Base-by-base conservation (phyloP, 30 jellyfish, hydroid and myxozoan species). In the Nemopilema nomurai region DNA sequence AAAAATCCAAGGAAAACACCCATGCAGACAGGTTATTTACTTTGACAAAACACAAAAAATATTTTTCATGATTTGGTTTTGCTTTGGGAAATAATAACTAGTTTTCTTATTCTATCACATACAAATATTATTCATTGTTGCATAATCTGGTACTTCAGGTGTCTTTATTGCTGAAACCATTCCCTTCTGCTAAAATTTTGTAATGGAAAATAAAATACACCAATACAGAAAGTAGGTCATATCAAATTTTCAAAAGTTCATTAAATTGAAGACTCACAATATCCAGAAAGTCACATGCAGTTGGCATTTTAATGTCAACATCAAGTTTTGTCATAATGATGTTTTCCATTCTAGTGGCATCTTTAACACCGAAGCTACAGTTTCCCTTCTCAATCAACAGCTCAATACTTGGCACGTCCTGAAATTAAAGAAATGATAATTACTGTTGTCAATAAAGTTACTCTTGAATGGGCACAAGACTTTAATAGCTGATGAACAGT, bases 271-370 rank as follows among this genome's bases (percentile, higher is more conserved):
- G 8, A 83, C 92, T 28, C 62, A 89, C 92, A 25, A 74, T 1
- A n/a, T 90, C 93, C 64, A 90, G 69, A 49, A 90, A 90, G 53
- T 82, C 90, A 63, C 74, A 90, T n/a, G 90, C 65, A 30, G 93
- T 82, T 82, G 97, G 94, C 25, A 81, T 32, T 25, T 62, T 78
- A 64, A 74, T 70, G 62, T 82, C 64, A 81, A 72, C 73, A 26
- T 49, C 89, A 41, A 90, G 83, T 49, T 90, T 90, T 18, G 88
- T 21, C 79, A 70, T 16, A 63, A 90, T 77, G 62, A 90, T 83
- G 27, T 83, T 75, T 81, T 90, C 97, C 97, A 90, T 90, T 51
- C 91, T 85, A 16, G 41, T 69, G 41, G 88, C 86, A 88, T 90
- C 97, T 78, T 90, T 81, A 67, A 66, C 79, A 24, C 90, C 50